phyloP scores from a whole-genome alignment of 2,888 invertebrate species.

The Pedicia rivosa region DNA sequence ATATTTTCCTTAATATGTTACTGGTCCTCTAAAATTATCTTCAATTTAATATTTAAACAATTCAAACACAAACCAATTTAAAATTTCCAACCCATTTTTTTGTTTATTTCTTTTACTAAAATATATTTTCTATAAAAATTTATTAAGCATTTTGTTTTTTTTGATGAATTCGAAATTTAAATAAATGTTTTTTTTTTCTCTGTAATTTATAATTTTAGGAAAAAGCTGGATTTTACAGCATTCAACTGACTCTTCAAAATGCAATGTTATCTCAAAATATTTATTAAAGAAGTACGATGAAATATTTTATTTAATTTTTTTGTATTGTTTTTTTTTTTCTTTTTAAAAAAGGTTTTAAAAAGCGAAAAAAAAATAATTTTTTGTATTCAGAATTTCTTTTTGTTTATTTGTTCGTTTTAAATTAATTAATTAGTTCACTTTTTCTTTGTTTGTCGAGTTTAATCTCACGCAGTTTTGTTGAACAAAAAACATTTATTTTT shows the following conservation, averaged over 20 bases:
- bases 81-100: no score
- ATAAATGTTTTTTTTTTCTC: conserved; percentile 6
- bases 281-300: conserved; percentile 72
- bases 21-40: no score
- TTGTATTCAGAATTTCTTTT: conserved; percentile 2
- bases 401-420: no score
- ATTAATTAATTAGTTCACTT: background rate
- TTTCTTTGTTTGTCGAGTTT: background rate
- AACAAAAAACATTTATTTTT: conserved; percentile 32
- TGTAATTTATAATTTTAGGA: conserved; percentile 35
- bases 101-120: background rate
- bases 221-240: conserved; percentile 97
- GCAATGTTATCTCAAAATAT: conserved; percentile 79
- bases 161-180: background rate
- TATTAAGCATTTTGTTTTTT: background rate
- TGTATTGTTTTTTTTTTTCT: conserved; percentile 9
- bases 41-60: no score
- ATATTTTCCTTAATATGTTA: no score
- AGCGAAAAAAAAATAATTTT: background rate
- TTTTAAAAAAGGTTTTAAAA: conserved; percentile 1
- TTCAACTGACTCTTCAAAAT: conserved; percentile 63
- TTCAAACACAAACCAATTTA: no score
- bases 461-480: no score
- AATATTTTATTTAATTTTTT: no score
- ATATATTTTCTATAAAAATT: no score